Percentiles rank a stretch among this genome's conserved stretches.
Evolutionary conservation across 2,888 invertebrate genomes (phyloP).

Genomic region (Eupithecia insigniata): DNA sequence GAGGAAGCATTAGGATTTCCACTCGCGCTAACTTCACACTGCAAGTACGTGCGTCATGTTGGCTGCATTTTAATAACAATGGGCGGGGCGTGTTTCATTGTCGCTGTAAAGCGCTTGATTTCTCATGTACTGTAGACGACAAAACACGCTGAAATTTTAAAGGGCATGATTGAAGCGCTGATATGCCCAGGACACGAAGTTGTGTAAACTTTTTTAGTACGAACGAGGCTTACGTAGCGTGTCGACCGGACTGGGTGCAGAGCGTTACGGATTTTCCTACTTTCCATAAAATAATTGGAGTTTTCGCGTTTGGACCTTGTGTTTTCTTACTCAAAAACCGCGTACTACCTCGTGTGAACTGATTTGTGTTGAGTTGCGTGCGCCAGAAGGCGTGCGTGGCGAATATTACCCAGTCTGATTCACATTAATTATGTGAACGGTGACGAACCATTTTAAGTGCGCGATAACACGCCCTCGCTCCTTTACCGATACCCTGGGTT

Average conservation of each 20-base stretch:
- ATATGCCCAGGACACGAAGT: slow-evolving; percentile 52
- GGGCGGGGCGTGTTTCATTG: slow-evolving; percentile 58
- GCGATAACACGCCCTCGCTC: slow-evolving; percentile 74
- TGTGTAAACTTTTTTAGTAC: slow-evolving; percentile 77
- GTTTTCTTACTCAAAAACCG: slow-evolving; percentile 36
- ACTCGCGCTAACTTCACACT: slow-evolving; percentile 66
- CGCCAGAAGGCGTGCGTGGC: slow-evolving; percentile 58
- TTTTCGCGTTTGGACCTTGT: slow-evolving; percentile 42
- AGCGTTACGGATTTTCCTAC: slow-evolving; percentile 58
- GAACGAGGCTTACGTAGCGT: slow-evolving; percentile 70
- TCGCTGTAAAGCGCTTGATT: slow-evolving; percentile 63
- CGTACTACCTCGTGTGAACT: slow-evolving; percentile 11
- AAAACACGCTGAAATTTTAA: neutral
- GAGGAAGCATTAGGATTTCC: slow-evolving; percentile 48
- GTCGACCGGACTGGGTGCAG: slow-evolving; percentile 62
- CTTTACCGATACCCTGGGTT: slow-evolving; percentile 51
- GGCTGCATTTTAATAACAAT: slow-evolving; percentile 83
- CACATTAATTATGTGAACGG: slow-evolving; percentile 81
- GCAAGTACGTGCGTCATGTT: slow-evolving; percentile 74
- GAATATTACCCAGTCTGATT: slow-evolving; percentile 68
- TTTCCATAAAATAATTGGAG: slow-evolving; percentile 51
- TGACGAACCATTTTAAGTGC: slow-evolving; percentile 79
- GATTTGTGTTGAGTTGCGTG: slow-evolving; percentile 48
- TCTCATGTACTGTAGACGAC: slow-evolving; percentile 19
- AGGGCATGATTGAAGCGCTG: slow-evolving; percentile 56